Base-by-base conservation (phyloP, 2,797 vertebrate species). In the Acanthiza pusilla region DNA sequence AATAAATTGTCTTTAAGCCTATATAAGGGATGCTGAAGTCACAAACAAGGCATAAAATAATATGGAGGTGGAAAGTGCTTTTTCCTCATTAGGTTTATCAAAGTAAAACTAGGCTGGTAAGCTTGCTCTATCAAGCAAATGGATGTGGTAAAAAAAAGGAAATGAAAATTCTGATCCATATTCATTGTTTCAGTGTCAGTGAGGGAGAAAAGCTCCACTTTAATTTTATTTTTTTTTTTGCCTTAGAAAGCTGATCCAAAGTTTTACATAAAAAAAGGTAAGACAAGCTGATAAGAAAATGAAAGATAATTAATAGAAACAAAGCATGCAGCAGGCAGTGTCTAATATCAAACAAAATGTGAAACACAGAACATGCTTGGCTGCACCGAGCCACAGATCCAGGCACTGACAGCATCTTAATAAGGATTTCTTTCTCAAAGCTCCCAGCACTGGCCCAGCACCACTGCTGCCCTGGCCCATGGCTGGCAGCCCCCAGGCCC, bases 41-140 rank as follows among this genome's bases (percentile, higher is more conserved):
- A 96, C 95, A 97, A 97, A 96, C 89, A 97, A 96, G 90, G 79
- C 88, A 92, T 96, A 95, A 96, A 96, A 96, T 93, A 96, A 97
- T 94, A 96, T 57, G 53, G 71, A 94, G 85, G 51, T 72, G 89
- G 76, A 88, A 65, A 78, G 73, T 78, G 58, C 93, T 96, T 93
- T 93, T 94, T 93, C 58, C 57, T 75, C 55, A 82, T 73, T 79
- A 77, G 83, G 91, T 93, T 97, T 96, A 94, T 94, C 86, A 92
- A 94, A 96, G 94, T 85, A 93, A 85, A 90, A 78, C 92, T 79
- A 86, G 91, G 75, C 79, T 92, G 92, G 77, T 79, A 93, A 96
- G 89, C 89, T 93, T 67, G n/a, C 92, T 96, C 93, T 94, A 94
- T 94, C 94, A 91, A 73, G 88, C 25, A 96, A 96, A 96, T 96